A percentile compares a stretch with the other conserved stretches of the same genome.
These are phyloP conservation scores for Etheostoma perlongum DNA, from an alignment of 2,797 vertebrate genomes.

Conservation along the genomic window DNA sequence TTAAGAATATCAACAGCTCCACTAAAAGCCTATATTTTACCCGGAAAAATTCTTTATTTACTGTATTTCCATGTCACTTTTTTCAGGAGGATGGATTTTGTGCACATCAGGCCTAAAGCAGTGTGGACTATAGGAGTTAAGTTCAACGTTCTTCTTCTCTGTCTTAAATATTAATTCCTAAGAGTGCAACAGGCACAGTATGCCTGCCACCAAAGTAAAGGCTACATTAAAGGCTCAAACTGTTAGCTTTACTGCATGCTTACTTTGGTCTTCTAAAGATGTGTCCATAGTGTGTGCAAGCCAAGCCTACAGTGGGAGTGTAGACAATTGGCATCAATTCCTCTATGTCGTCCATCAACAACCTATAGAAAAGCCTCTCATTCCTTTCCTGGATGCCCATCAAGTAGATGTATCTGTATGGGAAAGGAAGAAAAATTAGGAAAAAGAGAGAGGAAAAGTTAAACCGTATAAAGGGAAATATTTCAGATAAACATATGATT, in stretches of 20 bases:
- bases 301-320: constrained; percentile 96
- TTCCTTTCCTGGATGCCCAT: constrained; percentile 99
- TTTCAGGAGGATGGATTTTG: neutral
- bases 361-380: constrained; percentile 94
- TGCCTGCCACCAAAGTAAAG: constrained; percentile 4
- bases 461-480: neutral
- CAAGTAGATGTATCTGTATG: constrained; percentile 93
- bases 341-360: constrained; percentile 96
- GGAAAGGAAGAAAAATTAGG: neutral
- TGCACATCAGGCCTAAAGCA: neutral
- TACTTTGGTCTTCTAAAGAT: constrained; percentile 99
- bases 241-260: constrained; percentile 60
- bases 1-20: neutral
- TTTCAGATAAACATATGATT: neutral
- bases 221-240: neutral
- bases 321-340: constrained; percentile 98
- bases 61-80: constrained; percentile 2
- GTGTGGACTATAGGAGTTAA: neutral
- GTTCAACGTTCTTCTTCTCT: too few species aligned
- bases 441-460: neutral
- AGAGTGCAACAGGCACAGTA: neutral
- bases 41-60: neutral
- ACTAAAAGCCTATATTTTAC: neutral
- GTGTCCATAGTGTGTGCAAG: constrained; percentile 96
- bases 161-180: neutral